Percentiles rank a stretch among this genome's conserved stretches.
These are phyloP conservation scores for Drosophila paranaensis DNA, from an alignment of 2,888 invertebrate species.

Conservation along the genomic window DNA sequence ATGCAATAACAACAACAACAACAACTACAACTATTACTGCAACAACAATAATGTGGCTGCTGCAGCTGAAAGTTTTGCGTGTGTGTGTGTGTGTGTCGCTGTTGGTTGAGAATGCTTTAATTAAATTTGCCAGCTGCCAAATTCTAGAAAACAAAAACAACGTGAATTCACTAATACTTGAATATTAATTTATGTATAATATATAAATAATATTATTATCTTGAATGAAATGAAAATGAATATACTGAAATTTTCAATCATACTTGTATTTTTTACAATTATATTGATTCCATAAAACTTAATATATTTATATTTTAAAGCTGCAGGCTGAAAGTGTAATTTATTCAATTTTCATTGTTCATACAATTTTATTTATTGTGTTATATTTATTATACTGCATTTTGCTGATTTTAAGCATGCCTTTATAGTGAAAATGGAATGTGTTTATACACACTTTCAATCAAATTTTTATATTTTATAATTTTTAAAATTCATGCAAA, in stretches of 20 bases:
- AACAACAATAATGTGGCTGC: constrained; percentile 43
- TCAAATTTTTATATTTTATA: not conserved
- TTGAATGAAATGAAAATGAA: too few species aligned
- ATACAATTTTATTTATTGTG: not conserved
- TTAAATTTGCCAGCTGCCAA: constrained; percentile 45
- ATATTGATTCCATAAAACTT: too few species aligned
- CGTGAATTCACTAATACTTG: constrained; percentile 2
- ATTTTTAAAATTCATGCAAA: not conserved
- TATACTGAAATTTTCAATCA: too few species aligned
- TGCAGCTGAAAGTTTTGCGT: constrained; percentile 41
- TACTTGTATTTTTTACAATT: too few species aligned
- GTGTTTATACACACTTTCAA: not conserved
- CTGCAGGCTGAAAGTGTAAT: too few species aligned
- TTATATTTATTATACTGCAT: too few species aligned
- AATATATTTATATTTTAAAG: too few species aligned
- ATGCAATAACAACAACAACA: constrained; percentile 55
- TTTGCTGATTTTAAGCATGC: not conserved
- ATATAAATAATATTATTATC: not conserved
- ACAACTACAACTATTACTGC: constrained; percentile 29
- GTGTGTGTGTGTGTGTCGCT: constrained; percentile 27
- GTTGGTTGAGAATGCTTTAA: constrained; percentile 58
- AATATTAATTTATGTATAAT: too few species aligned
- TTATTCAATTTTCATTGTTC: too few species aligned
- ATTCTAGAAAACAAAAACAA: constrained; percentile 28
- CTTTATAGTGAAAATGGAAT: not conserved